Conservation (phyloP, 2,113 vertebrate species). For the Eonycteris spelaea region DNA sequence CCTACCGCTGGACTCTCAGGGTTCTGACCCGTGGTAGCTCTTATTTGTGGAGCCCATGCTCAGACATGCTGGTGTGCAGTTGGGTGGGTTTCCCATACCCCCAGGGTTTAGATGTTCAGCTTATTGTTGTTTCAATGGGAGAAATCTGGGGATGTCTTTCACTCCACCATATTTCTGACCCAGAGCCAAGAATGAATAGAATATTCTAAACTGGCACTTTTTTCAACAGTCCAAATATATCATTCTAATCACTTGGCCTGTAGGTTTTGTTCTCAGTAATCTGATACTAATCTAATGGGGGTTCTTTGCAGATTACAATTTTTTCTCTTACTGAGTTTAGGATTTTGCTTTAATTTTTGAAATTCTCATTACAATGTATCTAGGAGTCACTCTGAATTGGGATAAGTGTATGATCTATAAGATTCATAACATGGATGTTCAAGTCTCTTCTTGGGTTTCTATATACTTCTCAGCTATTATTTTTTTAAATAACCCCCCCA, state of each 20-base stretch:
- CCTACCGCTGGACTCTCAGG: too few species aligned
- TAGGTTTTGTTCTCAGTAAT: neutral
- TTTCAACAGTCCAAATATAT: neutral
- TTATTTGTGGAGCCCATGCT: too few species aligned
- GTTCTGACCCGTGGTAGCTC: too few species aligned
- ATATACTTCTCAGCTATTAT: neutral
- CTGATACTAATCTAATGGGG: neutral
- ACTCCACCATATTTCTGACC: too few species aligned
- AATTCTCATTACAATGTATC: neutral
- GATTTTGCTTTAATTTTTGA: neutral
- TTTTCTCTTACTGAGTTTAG: neutral
- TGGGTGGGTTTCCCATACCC: too few species aligned
- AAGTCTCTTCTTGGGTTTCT: neutral
- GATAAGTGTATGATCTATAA: neutral
- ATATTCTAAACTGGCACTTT: neutral
- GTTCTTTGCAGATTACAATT: neutral
- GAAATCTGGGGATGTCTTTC: too few species aligned
- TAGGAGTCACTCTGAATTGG: neutral
- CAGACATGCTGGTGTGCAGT: too few species aligned
- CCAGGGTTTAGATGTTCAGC: too few species aligned
- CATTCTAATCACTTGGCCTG: neutral
- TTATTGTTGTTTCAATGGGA: too few species aligned
- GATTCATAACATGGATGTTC: neutral
- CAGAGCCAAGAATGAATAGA: too few species aligned
- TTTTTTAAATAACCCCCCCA: neutral